Base-by-base conservation (phyloP, 2,888 invertebrate genomes). In the Hyposoter dolosus region DNA sequence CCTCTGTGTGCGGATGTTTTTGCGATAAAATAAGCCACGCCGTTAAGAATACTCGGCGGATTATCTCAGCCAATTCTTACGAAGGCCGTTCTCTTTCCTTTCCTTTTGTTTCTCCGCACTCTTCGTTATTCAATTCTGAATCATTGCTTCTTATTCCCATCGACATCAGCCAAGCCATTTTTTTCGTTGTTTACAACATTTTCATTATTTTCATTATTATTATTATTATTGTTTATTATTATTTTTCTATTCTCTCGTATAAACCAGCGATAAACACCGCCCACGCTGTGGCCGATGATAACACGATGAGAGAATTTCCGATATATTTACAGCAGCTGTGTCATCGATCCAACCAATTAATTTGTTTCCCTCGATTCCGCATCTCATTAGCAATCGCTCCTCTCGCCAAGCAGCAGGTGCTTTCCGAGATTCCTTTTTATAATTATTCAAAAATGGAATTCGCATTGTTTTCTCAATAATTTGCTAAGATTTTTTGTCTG, bases 161-260 rank as follows among this genome's bases (percentile, higher is more conserved):
- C 35, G 35, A 35, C 53, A 19, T 35, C 28, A 35, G 10, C 7
- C 9, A 15, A 71, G 32, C 6, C 19, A 40, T 40, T 56, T 74
- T 28, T 74, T 74, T 74, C 40, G 69, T 56, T 74, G 74, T 74
- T 74, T 60, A 74, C 74, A 35, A 23, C 15, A 72, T 4, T 47
- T 53, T n/a, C 10, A 35, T 35, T 35, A 35, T 35, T 35, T 6
- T 35, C 4, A 35, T 35, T 35, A 35, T 35, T 35, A 35, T 35
- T 35, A 35, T 35, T 35, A 5, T 35, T 35, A 5, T 35, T 35
- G 6, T 53, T 40, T 43, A 19, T 23, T 75, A n/a, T 17, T 23
- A 12, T 56, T 75, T 45, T 40, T 75, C 23, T 10, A 23, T 45
- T 43, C 10, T 40, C 10, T 43, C 1, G 28, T 65, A 50, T 19